These are phyloP conservation scores for Pollenia amentaria DNA, from an alignment of 2,888 invertebrate genomes.

Conservation along the genomic window DNA sequence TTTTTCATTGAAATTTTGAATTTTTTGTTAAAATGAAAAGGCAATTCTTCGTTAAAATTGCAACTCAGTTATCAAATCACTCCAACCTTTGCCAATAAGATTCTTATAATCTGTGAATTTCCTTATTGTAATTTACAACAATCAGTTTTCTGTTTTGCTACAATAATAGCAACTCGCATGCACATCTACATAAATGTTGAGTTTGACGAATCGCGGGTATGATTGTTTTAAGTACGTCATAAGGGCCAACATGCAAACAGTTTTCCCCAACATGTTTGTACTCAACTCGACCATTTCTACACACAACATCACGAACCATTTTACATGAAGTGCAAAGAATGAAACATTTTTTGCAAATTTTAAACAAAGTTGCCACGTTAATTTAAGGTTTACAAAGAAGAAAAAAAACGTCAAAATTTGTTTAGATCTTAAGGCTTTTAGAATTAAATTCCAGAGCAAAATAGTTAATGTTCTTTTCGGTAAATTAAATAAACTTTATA, in stretches of 20 bases:
- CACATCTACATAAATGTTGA: constrained; percentile 19
- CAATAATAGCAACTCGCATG: constrained; percentile 27
- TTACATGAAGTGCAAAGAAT: constrained; percentile 36
- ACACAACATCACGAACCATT: constrained; percentile 23
- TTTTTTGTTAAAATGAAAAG: no score
- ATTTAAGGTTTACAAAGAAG: background rate
- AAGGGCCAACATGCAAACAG: constrained; percentile 39
- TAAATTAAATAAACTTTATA: no score
- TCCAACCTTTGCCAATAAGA: constrained; percentile 15
- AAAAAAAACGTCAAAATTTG: background rate
- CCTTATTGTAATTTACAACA: constrained; percentile 32
- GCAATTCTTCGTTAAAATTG: background rate
- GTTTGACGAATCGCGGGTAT: background rate
- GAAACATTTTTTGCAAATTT: constrained; percentile 47
- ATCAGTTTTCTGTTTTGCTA: constrained; percentile 7
- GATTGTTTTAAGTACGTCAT: constrained; percentile 38
- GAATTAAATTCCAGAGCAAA: no score
- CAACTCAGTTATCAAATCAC: constrained; percentile 9
- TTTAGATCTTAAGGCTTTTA: no score
- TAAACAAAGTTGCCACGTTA: constrained; percentile 38
- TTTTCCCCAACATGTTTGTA: constrained; percentile 50
- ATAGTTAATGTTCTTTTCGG: no score
- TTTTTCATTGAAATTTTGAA: no score
- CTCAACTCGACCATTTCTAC: constrained; percentile 46
- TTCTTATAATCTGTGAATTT: constrained; percentile 46